A percentile compares a stretch with the other conserved stretches of the same genome.
Evolutionary conservation across 2,113 vertebrate species (phyloP).

Genomic region (Carlito syrichta): DNA sequence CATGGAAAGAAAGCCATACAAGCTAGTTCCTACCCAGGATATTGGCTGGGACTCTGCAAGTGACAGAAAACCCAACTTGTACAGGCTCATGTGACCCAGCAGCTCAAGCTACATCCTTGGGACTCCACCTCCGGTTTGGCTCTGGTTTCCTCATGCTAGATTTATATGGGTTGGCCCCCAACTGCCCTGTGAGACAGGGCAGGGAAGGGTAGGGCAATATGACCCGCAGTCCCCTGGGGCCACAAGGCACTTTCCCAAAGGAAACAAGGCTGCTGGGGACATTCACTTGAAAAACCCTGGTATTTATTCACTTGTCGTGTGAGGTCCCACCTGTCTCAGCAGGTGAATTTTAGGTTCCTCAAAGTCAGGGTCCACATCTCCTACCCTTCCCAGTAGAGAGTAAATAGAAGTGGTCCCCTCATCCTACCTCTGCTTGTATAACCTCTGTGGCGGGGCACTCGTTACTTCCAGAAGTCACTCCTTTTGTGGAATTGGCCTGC

Average conservation of each 20-base stretch:
- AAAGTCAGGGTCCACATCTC: neutral
- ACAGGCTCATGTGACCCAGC: too few species aligned
- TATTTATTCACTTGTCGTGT: fast-evolving
- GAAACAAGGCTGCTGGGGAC: neutral
- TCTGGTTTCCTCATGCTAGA: neutral
- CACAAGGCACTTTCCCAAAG: neutral
- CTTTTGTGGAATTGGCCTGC: neutral
- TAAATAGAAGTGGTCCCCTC: neutral
- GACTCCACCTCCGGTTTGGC: neutral
- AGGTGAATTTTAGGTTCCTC: neutral
- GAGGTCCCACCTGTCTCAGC: neutral
- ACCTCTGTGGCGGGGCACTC: neutral
- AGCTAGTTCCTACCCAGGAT: neutral
- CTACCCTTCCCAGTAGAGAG: neutral
- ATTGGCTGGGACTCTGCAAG: neutral
- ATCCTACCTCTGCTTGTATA: neutral
- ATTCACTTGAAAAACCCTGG: neutral
- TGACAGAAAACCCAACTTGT: neutral
- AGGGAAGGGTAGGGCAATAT: neutral
- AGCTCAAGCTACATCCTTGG: neutral
- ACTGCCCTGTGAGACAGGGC: neutral
- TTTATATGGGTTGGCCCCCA: neutral
- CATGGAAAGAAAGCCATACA: neutral
- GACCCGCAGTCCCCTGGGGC: neutral
- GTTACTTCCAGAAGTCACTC: neutral